Conservation (phyloP, 2,888 invertebrate genomes). For the Griposia aprilina region DNA sequence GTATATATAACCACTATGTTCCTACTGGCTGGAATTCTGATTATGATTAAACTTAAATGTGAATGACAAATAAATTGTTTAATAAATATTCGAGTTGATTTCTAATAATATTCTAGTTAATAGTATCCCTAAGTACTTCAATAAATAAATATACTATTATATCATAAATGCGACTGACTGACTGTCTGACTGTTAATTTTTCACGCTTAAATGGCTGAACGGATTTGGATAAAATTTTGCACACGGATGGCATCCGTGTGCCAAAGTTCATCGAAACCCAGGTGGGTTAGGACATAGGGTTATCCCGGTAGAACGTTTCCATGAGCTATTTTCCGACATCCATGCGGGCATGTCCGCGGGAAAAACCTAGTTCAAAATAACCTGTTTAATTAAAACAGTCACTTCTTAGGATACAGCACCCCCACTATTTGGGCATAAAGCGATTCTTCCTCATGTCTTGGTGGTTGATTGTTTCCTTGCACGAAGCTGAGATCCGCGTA, state of each 20-base stretch:
- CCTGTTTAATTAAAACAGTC: not conserved
- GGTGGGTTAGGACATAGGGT: not conserved
- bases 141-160: no score
- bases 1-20: no score
- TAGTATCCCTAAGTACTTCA: not conserved
- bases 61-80: not conserved
- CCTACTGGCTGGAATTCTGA: not conserved
- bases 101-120: no score
- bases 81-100: not conserved
- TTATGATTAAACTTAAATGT: not conserved
- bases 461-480: not conserved
- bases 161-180: not conserved
- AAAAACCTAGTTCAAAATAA: not conserved
- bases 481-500: conserved; percentile 31
- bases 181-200: not conserved
- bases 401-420: not conserved
- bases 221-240: not conserved
- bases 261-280: not conserved
- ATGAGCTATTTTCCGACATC: not conserved
- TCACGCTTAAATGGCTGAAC: not conserved
- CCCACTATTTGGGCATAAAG: conserved; percentile 28
- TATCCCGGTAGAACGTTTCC: no score
- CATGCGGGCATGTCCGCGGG: not conserved
- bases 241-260: not conserved
- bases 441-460: not conserved